Percentiles rank a stretch among this genome's conserved stretches.
Evolutionary conservation across 2,888 invertebrate species (phyloP).

Genomic region (Alloplasta piceator): DNA sequence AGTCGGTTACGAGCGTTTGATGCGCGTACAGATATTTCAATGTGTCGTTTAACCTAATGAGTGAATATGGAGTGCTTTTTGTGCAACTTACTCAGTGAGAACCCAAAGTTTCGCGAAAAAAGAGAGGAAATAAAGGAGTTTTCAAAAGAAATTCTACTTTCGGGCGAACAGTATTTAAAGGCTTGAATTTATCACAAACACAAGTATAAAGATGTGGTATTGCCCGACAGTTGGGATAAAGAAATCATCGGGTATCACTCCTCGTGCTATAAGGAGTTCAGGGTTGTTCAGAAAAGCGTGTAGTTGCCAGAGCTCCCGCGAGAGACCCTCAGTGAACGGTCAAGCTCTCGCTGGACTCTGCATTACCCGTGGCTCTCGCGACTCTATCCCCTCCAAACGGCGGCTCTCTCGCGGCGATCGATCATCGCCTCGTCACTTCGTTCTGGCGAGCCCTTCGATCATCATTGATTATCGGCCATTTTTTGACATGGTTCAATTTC

Average conservation of each 20-base stretch:
- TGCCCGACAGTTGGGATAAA: constrained; percentile 46
- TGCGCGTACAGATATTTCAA: no score
- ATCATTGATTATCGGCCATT: no score
- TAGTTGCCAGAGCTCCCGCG: no score
- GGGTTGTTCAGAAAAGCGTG: no score
- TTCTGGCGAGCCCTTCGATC: no score
- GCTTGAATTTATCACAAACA: constrained; percentile 31
- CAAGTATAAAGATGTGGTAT: constrained; percentile 41
- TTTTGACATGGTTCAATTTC: no score
- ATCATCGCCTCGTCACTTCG: no score
- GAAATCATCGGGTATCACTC: constrained; percentile 47
- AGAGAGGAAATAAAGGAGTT: constrained; percentile 28
- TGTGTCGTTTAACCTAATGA: neutral
- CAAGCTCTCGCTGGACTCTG: no score
- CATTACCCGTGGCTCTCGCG: no score
- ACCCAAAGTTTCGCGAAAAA: constrained; percentile 10
- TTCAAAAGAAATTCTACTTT: constrained; percentile 10
- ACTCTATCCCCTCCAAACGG: no score
- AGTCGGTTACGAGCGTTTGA: neutral
- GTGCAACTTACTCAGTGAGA: neutral
- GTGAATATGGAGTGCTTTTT: neutral
- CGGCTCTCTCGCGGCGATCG: no score
- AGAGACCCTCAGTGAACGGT: no score
- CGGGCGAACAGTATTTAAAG: constrained; percentile 5
- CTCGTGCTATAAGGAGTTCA: constrained; percentile 33